Percentiles rank a stretch among this genome's conserved stretches.
Conservation (phyloP, 2,888 invertebrate genomes). For the Cheilosia scutellata region DNA sequence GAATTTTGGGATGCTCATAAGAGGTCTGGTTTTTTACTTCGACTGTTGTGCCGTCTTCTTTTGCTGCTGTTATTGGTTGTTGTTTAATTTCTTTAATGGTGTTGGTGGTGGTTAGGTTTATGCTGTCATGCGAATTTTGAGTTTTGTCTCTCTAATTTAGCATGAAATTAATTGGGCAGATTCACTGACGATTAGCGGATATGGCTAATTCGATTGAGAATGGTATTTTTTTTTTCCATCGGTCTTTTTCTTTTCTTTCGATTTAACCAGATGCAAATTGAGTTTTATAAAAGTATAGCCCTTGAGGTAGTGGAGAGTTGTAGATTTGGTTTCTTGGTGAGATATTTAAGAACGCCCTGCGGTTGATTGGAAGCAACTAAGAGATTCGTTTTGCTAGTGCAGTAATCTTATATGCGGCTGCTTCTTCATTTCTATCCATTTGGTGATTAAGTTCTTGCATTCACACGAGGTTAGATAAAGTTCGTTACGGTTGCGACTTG, state of each 20-base stretch:
- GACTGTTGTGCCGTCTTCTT: neutral
- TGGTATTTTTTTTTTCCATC: slow-evolving; percentile 10
- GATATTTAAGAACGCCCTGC: neutral
- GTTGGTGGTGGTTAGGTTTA: slow-evolving; percentile 59
- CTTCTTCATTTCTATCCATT: neutral
- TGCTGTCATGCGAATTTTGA: slow-evolving; percentile 74
- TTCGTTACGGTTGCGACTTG: slow-evolving; percentile 12
- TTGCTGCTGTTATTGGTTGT: neutral
- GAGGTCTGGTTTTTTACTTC: neutral
- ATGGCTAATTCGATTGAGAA: slow-evolving; percentile 63
- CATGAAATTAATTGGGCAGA: slow-evolving; percentile 76
- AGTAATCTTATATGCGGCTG: slow-evolving; percentile 5
- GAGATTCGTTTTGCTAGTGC: slow-evolving; percentile 44
- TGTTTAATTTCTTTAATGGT: neutral
- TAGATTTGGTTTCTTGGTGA: slow-evolving; percentile 3
- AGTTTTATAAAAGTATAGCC: slow-evolving; percentile 34
- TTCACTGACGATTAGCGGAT: slow-evolving; percentile 73
- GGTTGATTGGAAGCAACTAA: slow-evolving; percentile 38
- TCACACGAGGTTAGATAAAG: slow-evolving; percentile 1
- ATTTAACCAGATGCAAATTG: slow-evolving; percentile 53
- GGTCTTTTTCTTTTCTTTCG: slow-evolving; percentile 23
- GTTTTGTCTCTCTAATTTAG: slow-evolving; percentile 74
- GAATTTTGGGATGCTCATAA: slow-evolving; percentile 44
- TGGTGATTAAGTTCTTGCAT: slow-evolving; percentile 9
- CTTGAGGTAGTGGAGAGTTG: slow-evolving; percentile 1